phyloP scores from a whole-genome alignment of 2,113 vertebrate species.

The Bubo blakistoni region DNA sequence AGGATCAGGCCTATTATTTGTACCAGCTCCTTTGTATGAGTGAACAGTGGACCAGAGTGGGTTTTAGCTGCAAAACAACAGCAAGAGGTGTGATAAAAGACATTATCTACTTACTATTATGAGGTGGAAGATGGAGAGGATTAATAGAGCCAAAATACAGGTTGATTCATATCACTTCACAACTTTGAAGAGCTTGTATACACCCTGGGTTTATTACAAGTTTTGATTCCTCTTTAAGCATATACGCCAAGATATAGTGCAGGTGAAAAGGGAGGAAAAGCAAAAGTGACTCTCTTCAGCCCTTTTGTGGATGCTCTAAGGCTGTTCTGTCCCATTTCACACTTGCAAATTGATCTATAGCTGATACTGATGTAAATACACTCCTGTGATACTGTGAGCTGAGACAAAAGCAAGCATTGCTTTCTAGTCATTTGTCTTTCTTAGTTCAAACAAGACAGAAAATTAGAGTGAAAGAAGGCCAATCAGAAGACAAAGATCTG shows the following conservation, averaged over 20 bases:
- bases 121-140: not conserved
- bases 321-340: not conserved
- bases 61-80: not conserved
- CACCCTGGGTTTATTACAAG: not conserved
- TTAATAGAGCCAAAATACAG: not conserved
- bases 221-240: not conserved
- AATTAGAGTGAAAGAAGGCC: conserved; percentile 37
- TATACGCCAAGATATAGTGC: not conserved
- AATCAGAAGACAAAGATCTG: conserved; percentile 38
- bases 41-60: fast-evolving
- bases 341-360: conserved; percentile 8
- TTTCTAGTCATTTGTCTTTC: conserved; percentile 13
- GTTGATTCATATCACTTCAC: not conserved
- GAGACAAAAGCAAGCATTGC: not conserved
- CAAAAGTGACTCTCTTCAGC: not conserved
- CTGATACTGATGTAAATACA: not conserved
- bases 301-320: not conserved
- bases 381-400: not conserved
- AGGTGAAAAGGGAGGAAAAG: not conserved
- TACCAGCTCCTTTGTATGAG: not conserved
- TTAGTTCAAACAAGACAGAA: conserved; percentile 50
- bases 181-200: not conserved
- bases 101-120: not conserved
- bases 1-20: not conserved
- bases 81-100: not conserved